Conservation (phyloP, 2,888 invertebrate species). For the Notocelia uddmanniana region DNA sequence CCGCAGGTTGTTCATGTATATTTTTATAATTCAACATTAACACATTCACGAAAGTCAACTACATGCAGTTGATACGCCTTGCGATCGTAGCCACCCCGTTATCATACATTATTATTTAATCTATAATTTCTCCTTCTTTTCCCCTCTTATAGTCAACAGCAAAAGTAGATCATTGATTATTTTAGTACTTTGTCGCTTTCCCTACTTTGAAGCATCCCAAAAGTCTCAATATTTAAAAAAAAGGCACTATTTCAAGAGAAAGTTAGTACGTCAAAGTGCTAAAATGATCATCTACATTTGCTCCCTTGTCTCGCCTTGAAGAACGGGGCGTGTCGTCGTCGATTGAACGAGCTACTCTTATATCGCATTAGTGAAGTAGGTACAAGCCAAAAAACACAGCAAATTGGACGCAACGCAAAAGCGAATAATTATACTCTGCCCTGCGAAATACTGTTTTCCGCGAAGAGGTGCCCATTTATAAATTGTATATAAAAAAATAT, state of each 20-base stretch:
- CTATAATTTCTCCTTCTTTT: too few species aligned
- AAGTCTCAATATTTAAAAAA: too few species aligned
- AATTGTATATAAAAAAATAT: too few species aligned
- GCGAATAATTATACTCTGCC: neutral
- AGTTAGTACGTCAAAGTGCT: too few species aligned
- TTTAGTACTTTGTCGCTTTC: too few species aligned
- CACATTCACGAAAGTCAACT: neutral
- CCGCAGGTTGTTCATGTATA: neutral
- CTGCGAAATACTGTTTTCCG: neutral
- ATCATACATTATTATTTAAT: neutral
- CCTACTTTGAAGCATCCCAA: too few species aligned
- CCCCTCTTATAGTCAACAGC: too few species aligned
- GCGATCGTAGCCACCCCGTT: neutral
- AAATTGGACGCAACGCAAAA: neutral
- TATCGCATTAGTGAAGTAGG: neutral
- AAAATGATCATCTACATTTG: too few species aligned
- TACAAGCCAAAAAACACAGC: neutral
- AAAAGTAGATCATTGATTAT: too few species aligned
- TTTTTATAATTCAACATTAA: too few species aligned
- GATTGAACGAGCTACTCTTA: neutral
- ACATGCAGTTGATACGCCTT: neutral
- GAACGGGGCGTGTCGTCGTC: neutral
- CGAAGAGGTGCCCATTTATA: neutral
- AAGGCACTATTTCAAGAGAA: too few species aligned
- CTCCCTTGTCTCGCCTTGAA: too few species aligned